Conservation (phyloP, 2,888 invertebrate genomes). For the Oscheius sp. region DNA sequence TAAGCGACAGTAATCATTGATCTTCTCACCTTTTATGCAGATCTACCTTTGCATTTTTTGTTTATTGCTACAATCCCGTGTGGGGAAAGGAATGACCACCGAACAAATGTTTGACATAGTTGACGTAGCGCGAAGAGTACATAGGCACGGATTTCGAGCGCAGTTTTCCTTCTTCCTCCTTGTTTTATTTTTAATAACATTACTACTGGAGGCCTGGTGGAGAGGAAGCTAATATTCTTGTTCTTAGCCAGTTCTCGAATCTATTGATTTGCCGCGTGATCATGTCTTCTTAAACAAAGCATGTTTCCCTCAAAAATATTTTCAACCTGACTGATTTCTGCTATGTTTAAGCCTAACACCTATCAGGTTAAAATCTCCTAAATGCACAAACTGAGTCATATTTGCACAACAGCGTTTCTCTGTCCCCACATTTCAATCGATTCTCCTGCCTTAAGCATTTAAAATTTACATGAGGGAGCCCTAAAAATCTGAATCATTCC, state of each 20-base stretch:
- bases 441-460: neutral
- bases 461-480: constrained; percentile 9
- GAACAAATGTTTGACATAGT: constrained; percentile 30
- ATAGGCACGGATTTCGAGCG: constrained; percentile 31
- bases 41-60: too few species aligned
- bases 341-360: too few species aligned
- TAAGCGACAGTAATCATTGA: too few species aligned
- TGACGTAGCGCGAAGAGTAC: constrained; percentile 31
- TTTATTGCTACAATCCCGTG: constrained; percentile 10
- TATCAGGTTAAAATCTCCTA: constrained; percentile 16
- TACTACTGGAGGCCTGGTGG: too few species aligned
- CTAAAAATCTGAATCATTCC: constrained; percentile 14
- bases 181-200: neutral
- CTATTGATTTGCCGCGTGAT: too few species aligned
- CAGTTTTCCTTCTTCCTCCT: constrained; percentile 15
- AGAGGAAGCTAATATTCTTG: too few species aligned
- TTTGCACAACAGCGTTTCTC: constrained; percentile 28
- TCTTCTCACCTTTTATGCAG: too few species aligned
- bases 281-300: too few species aligned
- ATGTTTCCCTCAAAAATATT: too few species aligned
- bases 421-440: constrained; percentile 26
- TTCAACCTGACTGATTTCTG: too few species aligned
- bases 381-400: constrained; percentile 26
- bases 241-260: too few species aligned
- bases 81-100: constrained; percentile 22